Evolutionary conservation across 2,113 vertebrate genomes (phyloP), one percentile per base, ranked within the genome.

Genomic region (Nibea albiflora): DNA sequence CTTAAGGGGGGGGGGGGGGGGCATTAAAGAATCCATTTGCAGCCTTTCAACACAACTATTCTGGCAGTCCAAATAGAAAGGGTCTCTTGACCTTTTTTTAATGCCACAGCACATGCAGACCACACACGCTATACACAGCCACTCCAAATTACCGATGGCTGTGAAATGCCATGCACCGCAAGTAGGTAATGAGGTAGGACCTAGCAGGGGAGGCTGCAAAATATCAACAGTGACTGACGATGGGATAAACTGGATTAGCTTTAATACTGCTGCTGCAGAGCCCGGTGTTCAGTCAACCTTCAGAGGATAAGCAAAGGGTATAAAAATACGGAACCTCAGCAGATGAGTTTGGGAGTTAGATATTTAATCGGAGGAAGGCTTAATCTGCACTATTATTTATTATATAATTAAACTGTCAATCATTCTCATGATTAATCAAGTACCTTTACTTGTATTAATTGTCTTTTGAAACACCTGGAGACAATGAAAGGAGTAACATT

Each of bases 71-170:
- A 80, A 82, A 83, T 46, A 75, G 64, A 75, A 80, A 80, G 47
- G 49, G n/a, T 52, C 54, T 77, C 69, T 78, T 86, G 83, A 89
- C 89, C 91, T 89, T 89, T 84, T 84, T 50, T 73, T 79, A 81
- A 85, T 87, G 76, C 78, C 84, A 84, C 54, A 12, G 63, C 79
- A 70, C 72, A 76, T 69, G 64, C 64, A 77, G 84, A 78, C 87
- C 86, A 84, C 88, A 87, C 80, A 81, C 61, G 83, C 67, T 7
- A 73, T 35, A 50, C 80, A 76, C 85, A 80, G 72, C 58, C 68
- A 24, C 71, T 83, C 65, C 76, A 89, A 67, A 79, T 82, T 31
- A 80, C 67, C 9, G 57, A 84, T 76, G 77, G 49, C 74, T 66
- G 66, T 19, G 70, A 88, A 91, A 89, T 82, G 83, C 78, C 90